phyloP scores from a whole-genome alignment of 2,113 vertebrate species.

The mouse (Mus musculus) region DNA sequence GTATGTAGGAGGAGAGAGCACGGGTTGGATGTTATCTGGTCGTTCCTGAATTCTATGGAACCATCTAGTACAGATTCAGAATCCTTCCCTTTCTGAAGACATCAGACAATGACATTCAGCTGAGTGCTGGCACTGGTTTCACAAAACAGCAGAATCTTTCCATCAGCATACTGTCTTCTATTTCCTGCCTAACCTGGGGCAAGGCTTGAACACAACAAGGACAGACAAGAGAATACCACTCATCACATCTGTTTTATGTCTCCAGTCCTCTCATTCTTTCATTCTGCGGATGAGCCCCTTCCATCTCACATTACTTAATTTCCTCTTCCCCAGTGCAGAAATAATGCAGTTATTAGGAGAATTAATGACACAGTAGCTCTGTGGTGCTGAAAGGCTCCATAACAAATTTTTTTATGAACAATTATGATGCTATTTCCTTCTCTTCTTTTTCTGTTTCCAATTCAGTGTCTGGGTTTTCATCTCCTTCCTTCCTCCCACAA shows the following conservation, averaged over 20 bases:
- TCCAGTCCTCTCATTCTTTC: neutral
- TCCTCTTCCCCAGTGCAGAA: constrained; percentile 12
- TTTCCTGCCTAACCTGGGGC: neutral
- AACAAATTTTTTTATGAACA: constrained; percentile 5
- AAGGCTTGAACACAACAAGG: neutral
- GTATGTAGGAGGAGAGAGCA: neutral
- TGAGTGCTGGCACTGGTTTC: neutral
- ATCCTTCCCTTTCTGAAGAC: neutral
- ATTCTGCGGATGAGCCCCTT: neutral
- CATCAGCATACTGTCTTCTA: neutral
- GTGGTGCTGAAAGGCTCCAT: constrained; percentile 10
- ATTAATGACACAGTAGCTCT: constrained; percentile 35
- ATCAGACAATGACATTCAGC: neutral
- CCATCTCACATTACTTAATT: neutral
- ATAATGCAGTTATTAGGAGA: constrained; percentile 3
- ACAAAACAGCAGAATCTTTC: neutral
- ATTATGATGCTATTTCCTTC: constrained; percentile 49
- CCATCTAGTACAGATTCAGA: neutral
- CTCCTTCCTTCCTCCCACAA: constrained; percentile 44
- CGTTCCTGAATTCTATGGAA: constrained; percentile 1
- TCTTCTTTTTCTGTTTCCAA: constrained; percentile 17
- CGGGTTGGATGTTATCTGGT: neutral
- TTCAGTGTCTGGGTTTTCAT: neutral
- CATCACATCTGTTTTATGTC: constrained; percentile 17
- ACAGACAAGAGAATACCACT: neutral